Conservation (phyloP, 2,113 vertebrate genomes). For the Addax nasomaculatus region DNA sequence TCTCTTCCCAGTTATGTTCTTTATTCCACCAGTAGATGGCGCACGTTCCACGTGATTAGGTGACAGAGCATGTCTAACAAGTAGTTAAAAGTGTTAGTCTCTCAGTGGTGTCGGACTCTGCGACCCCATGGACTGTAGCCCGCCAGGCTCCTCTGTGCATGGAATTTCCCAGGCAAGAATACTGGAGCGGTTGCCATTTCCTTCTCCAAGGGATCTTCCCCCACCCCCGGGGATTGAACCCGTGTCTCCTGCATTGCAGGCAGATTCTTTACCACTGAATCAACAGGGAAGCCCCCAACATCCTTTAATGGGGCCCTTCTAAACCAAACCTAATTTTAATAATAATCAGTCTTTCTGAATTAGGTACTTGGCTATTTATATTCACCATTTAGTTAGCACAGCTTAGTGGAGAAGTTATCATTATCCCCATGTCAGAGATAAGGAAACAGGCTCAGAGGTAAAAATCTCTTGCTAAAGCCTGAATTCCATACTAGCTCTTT, state of each 20-base stretch:
- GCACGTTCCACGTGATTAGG: background rate
- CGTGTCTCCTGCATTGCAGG: background rate
- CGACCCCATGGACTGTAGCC: background rate
- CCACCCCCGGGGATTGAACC: background rate
- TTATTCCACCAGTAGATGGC: conserved; percentile 45
- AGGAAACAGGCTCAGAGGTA: background rate
- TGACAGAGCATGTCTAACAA: background rate
- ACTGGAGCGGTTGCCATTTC: background rate
- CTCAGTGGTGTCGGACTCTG: background rate
- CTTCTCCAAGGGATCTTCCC: background rate
- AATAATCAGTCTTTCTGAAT: conserved; percentile 20
- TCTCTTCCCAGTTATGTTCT: background rate
- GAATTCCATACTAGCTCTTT: background rate
- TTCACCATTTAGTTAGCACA: background rate
- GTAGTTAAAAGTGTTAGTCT: background rate
- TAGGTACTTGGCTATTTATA: background rate
- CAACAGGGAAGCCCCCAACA: background rate
- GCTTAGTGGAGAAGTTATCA: background rate
- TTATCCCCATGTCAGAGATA: conserved; percentile 29
- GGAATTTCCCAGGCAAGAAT: background rate
- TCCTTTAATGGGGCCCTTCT: background rate
- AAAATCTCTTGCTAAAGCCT: conserved; percentile 33
- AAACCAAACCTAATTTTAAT: background rate
- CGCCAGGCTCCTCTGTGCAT: background rate
- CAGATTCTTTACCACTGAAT: background rate